Evolutionary conservation across 1,140 invertebrate species (phyloP).

Genomic region (Drosophila jambulina): DNA sequence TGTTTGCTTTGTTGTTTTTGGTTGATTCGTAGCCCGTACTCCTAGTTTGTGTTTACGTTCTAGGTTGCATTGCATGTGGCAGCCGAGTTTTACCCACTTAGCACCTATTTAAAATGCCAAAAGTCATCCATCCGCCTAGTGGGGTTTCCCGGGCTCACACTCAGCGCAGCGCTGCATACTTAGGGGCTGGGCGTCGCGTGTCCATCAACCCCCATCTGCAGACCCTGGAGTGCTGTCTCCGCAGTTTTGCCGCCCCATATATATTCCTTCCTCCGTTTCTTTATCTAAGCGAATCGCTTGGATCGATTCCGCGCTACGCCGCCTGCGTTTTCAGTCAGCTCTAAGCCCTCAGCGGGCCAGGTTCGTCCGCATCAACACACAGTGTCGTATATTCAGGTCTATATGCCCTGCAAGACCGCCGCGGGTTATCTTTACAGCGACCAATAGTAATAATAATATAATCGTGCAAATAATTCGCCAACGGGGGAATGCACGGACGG

Average conservation of each 20-base stretch:
- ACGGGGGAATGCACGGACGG: neutral
- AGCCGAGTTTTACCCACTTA: conserved; percentile 16
- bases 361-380: conserved; percentile 32
- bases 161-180: conserved; percentile 37
- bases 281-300: conserved; percentile 60
- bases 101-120: conserved; percentile 53
- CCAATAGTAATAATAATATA: conserved; percentile 26
- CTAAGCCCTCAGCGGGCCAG: conserved; percentile 43
- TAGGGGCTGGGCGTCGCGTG: conserved; percentile 23
- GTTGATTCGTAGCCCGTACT: conserved; percentile 7
- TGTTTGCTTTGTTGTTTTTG: conserved; percentile 31
- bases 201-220: conserved; percentile 13
- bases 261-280: conserved; percentile 33
- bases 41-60: conserved; percentile 22
- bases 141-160: conserved; percentile 58
- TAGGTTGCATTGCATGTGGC: conserved; percentile 41
- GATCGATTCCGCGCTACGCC: conserved; percentile 39
- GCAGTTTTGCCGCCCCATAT: conserved; percentile 29
- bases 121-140: conserved; percentile 56
- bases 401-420: neutral
- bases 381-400: neutral
- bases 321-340: conserved; percentile 62
- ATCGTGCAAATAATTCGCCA: conserved; percentile 43
- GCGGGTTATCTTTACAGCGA: conserved; percentile 62
- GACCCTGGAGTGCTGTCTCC: conserved; percentile 13